Base-by-base conservation (phyloP, 2,113 vertebrate genomes). In the Lamprotornis superbus region DNA sequence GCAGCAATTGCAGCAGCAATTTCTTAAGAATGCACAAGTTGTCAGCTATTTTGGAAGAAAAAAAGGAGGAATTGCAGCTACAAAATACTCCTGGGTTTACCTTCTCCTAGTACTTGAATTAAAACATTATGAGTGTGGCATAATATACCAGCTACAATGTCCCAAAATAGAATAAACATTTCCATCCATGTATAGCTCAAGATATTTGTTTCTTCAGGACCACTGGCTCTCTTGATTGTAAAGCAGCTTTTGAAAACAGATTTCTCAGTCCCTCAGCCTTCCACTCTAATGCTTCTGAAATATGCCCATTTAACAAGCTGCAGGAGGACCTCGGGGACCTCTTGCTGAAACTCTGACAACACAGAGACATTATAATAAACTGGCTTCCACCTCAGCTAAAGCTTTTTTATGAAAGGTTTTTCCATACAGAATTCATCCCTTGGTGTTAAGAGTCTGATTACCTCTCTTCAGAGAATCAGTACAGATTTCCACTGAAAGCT, bases 131-230 rank as follows among this genome's bases (percentile, higher is more conserved):
- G 10, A 87, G 21, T 2, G 4, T 61, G 46, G 79, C 59, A 86
- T 59, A 92, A 86, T 33, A 78, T 9, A 71, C 15, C 47, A 63
- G 49, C 60, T 78, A 79, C 12, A 71, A 64, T 15, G 27, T 75
- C 53, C 88, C 81, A 44, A 85, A 83, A 83, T 27, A 92, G 52
- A 90, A 83, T 30, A 93, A 94, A 95, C 60, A 90, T 88, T 86
- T 71, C 59, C 40, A 87, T 56, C 60, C 76, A 74, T 0, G 0
- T 56, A 55, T 30, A 59, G 49, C 56, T 60, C 40, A 57, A 89
- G 49, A 20, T 63, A 81, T 20, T 88, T 92, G 52, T 93, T 96
- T 96, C 93, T 88, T 35, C 79, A 86, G 47, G 52, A 86, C 71
- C 31, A 39, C 47, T 85, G 76, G 25, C 33, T 74, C 87, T 84